Evolutionary conservation across 2,888 invertebrate species (phyloP).

Genomic region (Achlya flavicornis): DNA sequence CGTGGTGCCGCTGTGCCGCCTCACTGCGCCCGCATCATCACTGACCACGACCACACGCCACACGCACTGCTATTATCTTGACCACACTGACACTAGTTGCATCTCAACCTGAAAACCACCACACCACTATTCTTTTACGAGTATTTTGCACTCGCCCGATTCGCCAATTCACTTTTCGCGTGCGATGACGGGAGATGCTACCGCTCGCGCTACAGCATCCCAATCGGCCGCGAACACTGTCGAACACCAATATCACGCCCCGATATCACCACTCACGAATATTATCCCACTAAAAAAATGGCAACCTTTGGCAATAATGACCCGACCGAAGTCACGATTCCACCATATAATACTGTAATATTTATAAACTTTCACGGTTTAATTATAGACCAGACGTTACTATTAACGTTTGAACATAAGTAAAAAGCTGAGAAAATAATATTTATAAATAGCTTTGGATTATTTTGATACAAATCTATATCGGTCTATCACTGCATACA

Average conservation of each 20-base stretch:
- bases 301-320: conserved; percentile 78
- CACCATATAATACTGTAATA: conserved; percentile 79
- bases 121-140: conserved; percentile 35
- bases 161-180: conserved; percentile 25
- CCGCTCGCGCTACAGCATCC: conserved; percentile 39
- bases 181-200: conserved; percentile 28
- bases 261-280: conserved; percentile 69
- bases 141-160: conserved; percentile 9
- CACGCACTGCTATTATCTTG: conserved; percentile 83
- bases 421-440: conserved; percentile 84
- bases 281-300: conserved; percentile 78
- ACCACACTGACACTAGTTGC: conserved; percentile 81
- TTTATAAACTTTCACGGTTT: conserved; percentile 83
- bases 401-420: conserved; percentile 84
- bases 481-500: conserved; percentile 81
- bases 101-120: conserved; percentile 78
- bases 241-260: conserved; percentile 64
- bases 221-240: conserved; percentile 36
- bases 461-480: conserved; percentile 84
- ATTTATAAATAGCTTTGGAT: conserved; percentile 84
- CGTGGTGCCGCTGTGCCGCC: conserved; percentile 75
- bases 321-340: conserved; percentile 69
- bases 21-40: conserved; percentile 86
- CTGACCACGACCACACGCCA: conserved; percentile 68
- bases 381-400: conserved; percentile 83